Evolutionary conservation across 2,888 invertebrate genomes (phyloP).

Genomic region (Zootermopsis nevadensis): DNA sequence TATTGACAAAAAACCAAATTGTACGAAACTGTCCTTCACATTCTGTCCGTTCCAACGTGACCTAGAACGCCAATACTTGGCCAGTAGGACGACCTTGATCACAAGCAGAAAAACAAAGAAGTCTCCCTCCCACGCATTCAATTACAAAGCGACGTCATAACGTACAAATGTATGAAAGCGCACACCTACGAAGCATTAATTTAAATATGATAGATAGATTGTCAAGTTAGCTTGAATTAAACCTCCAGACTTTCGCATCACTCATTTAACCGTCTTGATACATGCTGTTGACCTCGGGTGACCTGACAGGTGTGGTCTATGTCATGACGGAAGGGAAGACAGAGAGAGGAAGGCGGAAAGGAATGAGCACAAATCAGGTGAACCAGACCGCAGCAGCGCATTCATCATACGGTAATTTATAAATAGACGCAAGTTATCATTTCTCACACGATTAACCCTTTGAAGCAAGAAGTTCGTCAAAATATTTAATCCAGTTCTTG

Average conservation of each 20-base stretch:
- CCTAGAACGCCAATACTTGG: background rate
- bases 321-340: conserved; percentile 15
- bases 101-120: background rate
- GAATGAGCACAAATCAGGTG: conserved; percentile 40
- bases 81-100: conserved; percentile 9
- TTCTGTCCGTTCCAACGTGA: background rate
- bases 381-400: background rate
- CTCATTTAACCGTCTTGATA: conserved; percentile 13
- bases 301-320: conserved; percentile 46
- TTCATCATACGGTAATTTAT: background rate
- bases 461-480: too few relatives aligned
- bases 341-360: conserved; percentile 7
- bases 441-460: background rate
- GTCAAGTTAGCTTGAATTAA: conserved; percentile 26
- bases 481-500: too few relatives aligned
- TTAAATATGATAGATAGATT: conserved; percentile 27
- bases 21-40: background rate
- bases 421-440: background rate
- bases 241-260: conserved; percentile 16
- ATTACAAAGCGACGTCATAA: background rate
- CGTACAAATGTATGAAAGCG: background rate
- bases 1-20: too few relatives aligned
- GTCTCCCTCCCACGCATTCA: conserved; percentile 21
- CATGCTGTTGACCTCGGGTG: conserved; percentile 38
- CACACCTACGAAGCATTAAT: background rate